A percentile compares a stretch with the other conserved stretches of the same genome.
Conservation (phyloP, 2,113 vertebrate genomes). For the Carlito syrichta region DNA sequence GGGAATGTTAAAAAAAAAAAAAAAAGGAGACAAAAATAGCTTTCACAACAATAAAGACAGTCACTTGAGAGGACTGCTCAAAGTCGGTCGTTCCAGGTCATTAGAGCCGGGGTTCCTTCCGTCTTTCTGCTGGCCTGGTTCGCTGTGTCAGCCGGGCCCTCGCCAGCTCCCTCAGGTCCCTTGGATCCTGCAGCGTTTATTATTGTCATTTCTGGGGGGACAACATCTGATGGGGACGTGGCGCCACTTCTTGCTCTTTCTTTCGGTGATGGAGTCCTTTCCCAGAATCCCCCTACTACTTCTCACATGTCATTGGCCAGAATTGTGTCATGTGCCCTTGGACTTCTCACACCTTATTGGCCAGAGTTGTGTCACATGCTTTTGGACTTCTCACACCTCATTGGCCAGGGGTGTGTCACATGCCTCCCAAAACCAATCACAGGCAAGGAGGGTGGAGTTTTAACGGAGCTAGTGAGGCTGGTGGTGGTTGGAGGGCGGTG, state of each 20-base stretch:
- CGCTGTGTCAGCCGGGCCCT: fast-evolving
- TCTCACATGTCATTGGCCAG: not conserved
- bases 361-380: not conserved
- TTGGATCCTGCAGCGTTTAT: fast-evolving
- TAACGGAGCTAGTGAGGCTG: not conserved
- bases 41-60: not conserved
- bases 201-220: fast-evolving
- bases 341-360: not conserved
- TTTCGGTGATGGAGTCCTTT: not conserved
- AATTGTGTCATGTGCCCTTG: not conserved
- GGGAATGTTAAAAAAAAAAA: no score
- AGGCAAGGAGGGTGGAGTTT: not conserved
- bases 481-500: not conserved
- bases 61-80: not conserved
- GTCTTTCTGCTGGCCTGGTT: not conserved
- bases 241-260: fast-evolving
- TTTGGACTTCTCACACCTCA: not conserved
- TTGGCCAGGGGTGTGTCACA: not conserved
- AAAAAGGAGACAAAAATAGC: not conserved
- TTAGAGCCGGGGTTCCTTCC: not conserved
- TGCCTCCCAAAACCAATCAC: not conserved
- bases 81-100: not conserved
- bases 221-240: no score
- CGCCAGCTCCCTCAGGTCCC: fast-evolving
- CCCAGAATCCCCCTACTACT: not conserved